phyloP scores from a whole-genome alignment of 2,888 invertebrate genomes.

The Drosophila parthenogenetica region DNA sequence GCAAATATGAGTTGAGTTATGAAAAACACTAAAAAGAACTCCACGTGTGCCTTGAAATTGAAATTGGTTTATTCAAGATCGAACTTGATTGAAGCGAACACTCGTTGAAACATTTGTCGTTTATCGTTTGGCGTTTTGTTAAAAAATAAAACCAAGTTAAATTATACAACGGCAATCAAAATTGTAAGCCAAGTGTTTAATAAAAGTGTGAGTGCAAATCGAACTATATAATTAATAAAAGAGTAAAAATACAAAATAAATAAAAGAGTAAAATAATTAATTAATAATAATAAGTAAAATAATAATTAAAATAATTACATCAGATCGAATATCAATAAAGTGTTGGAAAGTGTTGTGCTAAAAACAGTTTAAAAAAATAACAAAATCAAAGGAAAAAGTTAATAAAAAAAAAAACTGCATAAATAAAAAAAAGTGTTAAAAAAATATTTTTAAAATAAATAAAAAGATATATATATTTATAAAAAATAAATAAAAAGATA shows the following conservation, averaged over 20 bases:
- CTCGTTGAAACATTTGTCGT: slow-evolving; percentile 71
- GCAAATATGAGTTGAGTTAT: slow-evolving; percentile 54
- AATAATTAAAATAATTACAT: slow-evolving; percentile 16
- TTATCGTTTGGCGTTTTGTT: slow-evolving; percentile 17
- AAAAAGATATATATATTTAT: neutral
- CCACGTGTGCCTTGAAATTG: slow-evolving; percentile 57
- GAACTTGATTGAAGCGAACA: slow-evolving; percentile 79
- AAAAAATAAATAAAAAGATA: neutral
- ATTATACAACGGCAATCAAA: neutral
- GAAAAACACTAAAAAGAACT: slow-evolving; percentile 75
- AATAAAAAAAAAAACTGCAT: slow-evolving; percentile 12
- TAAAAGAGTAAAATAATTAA: slow-evolving; percentile 15
- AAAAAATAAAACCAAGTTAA: slow-evolving; percentile 37
- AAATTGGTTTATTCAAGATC: slow-evolving; percentile 45
- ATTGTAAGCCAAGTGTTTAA: slow-evolving; percentile 20
- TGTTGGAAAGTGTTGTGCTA: slow-evolving; percentile 52
- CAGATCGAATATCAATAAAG: neutral
- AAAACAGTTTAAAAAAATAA: slow-evolving; percentile 37
- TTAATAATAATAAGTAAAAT: too few relatives aligned
- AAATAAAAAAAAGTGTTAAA: slow-evolving; percentile 26
- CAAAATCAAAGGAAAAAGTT: slow-evolving; percentile 2
- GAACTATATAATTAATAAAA: slow-evolving; percentile 35
- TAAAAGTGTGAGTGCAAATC: slow-evolving; percentile 45
- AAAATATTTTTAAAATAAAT: too few relatives aligned
- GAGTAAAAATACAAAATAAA: slow-evolving; percentile 26